phyloP scores from a whole-genome alignment of 1,140 invertebrate species.

The Platorchestia sp. region DNA sequence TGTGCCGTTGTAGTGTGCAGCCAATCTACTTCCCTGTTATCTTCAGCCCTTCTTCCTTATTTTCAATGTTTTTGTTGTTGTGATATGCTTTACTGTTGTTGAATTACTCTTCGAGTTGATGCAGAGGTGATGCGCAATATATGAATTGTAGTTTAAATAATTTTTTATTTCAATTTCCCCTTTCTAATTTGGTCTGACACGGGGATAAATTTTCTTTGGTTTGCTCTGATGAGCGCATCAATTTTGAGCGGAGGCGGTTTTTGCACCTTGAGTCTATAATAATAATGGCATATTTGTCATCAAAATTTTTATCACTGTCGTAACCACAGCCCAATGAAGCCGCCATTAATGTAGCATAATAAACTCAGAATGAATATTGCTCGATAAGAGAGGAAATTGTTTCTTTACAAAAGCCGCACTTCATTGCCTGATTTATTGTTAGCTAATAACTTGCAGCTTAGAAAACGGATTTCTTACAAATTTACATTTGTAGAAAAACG shows the following conservation, averaged over 20 bases:
- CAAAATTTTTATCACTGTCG: background rate
- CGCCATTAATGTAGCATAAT: background rate
- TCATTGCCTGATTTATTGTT: background rate
- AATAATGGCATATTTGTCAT: background rate
- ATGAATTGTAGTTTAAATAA: background rate
- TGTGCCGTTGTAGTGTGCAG: background rate
- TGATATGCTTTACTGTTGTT: background rate
- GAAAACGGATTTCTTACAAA: background rate
- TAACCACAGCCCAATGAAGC: background rate
- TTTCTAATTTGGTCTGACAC: too few relatives aligned
- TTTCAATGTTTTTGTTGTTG: background rate
- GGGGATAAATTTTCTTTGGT: background rate
- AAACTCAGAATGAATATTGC: background rate
- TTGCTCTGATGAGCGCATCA: background rate
- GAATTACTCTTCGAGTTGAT: too few relatives aligned
- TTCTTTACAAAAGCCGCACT: background rate
- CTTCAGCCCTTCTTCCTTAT: background rate
- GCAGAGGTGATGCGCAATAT: background rate
- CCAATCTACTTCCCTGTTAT: background rate
- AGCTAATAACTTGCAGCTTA: background rate
- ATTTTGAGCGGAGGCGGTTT: background rate
- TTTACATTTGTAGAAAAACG: background rate
- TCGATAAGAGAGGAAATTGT: background rate
- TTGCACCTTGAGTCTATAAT: background rate
- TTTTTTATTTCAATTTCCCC: background rate